These are phyloP conservation scores for Sericinus montela DNA, from an alignment of 2,888 invertebrate species.

Conservation along the genomic window DNA sequence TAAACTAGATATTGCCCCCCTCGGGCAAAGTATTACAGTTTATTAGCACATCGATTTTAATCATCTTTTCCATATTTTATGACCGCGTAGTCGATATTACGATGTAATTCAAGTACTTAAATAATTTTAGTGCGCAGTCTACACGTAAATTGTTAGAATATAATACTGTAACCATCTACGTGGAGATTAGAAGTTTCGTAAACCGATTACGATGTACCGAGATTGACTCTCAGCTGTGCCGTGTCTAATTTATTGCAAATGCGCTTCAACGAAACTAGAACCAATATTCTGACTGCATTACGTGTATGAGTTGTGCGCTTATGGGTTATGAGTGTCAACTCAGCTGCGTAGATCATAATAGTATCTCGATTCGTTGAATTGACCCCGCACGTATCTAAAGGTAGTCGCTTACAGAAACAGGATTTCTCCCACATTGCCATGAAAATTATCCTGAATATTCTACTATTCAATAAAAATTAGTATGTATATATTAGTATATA, in stretches of 20 bases:
- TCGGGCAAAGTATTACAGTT: background rate
- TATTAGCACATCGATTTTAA: background rate
- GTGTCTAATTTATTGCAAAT: slow-evolving; percentile 68
- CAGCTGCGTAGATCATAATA: slow-evolving; percentile 39
- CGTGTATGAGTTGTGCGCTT: slow-evolving; percentile 23
- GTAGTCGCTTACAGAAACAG: too few relatives aligned
- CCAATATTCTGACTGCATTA: slow-evolving; percentile 12
- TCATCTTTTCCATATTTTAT: too few relatives aligned
- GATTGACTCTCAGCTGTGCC: slow-evolving; percentile 57
- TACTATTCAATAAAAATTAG: too few relatives aligned
- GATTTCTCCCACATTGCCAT: too few relatives aligned
- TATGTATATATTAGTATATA: too few relatives aligned
- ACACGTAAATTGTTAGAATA: slow-evolving; percentile 20
- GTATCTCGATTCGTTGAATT: background rate
- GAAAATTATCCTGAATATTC: too few relatives aligned
- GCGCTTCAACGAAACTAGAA: slow-evolving; percentile 38
- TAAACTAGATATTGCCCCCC: too few relatives aligned
- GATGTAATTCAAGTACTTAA: slow-evolving; percentile 5
- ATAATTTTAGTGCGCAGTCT: slow-evolving; percentile 24
- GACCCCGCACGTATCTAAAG: slow-evolving; percentile 5
- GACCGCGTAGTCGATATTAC: too few relatives aligned
- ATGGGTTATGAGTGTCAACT: slow-evolving; percentile 49
- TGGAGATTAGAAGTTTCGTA: slow-evolving; percentile 58
- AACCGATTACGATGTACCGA: slow-evolving; percentile 58
- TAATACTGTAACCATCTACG: slow-evolving; percentile 55